Evolutionary conservation across 2,797 vertebrate species (phyloP), one percentile per base, ranked within the genome.

Genomic region (Semotilus atromaculatus): DNA sequence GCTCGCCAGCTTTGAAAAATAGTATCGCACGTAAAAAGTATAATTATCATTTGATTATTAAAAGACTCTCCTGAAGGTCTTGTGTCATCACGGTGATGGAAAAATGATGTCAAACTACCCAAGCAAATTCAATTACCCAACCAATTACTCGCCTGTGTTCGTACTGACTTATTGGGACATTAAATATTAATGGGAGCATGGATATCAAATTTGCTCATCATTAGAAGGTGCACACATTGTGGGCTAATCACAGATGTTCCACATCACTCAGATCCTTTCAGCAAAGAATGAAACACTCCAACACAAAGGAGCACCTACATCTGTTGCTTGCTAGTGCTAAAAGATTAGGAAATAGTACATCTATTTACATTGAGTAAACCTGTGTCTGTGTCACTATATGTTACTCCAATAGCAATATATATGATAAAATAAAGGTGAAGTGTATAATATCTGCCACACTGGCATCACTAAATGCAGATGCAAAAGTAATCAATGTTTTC

Each of bases 81-180:
- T 81, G 90, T 95, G 94, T 94, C 95, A 95, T 95, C 93, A 90
- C 91, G 88, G 90, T 94, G 94, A 95, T 92, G 93, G 94, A 95
- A 93, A 93, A 94, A 90, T 85, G 90, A 94, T 93, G 93, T 94
- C 94, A 93, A 95, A 92, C 93, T 91, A 93, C 91, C 94, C 94
- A 95, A 95, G 94, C 94, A 94, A 95, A 95, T 95, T 95, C 94
- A 95, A 95, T 96, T 95, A 95, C 92, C 91, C 89, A 88, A 80
- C 91, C 94, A 94, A 95, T 95, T 94, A 95, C 93, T 94, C 92
- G 89, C 89, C 83, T 89, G 93, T 87, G 88, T 92, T 92, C 93
- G 90, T 93, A 93, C 92, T 95, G 95, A 96, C 85, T 91, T 94
- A 96, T 95, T 80, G 92, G 90, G 90, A 93, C 80, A 92, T 95